These are phyloP conservation scores for Apogon hyalosoma DNA, from an alignment of 2,797 vertebrate species.

Conservation along the genomic window DNA sequence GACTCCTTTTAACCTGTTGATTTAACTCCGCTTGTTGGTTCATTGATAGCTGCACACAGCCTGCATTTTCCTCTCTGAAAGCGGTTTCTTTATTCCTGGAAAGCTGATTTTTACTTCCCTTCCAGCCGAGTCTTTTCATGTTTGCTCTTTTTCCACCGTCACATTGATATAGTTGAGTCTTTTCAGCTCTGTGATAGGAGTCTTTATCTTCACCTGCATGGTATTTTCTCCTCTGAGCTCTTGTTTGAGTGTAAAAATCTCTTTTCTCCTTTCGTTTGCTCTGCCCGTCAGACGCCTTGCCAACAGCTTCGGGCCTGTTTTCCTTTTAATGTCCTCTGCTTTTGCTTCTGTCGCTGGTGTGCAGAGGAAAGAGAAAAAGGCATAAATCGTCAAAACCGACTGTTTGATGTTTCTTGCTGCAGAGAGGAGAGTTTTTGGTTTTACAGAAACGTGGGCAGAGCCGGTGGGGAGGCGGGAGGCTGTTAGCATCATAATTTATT, in stretches of 20 bases:
- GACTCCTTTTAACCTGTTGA: background rate
- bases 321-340: slow-evolving; percentile 42
- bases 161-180: slow-evolving; percentile 12
- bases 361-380: slow-evolving; percentile 32
- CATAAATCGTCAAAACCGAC: slow-evolving; percentile 19
- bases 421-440: slow-evolving; percentile 16
- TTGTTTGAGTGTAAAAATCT: slow-evolving; percentile 4
- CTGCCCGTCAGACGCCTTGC: slow-evolving; percentile 40
- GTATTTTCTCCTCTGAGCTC: background rate
- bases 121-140: too few species aligned
- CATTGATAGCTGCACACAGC: too few species aligned
- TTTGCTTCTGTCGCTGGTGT: slow-evolving; percentile 31
- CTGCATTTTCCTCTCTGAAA: background rate
- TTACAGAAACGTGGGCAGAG: slow-evolving; percentile 23
- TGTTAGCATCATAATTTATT: slow-evolving; percentile 26
- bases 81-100: background rate
- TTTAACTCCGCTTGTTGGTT: background rate
- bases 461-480: background rate
- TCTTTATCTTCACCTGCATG: slow-evolving; percentile 5
- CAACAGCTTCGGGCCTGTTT: slow-evolving; percentile 59
- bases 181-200: slow-evolving; percentile 17
- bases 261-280: slow-evolving; percentile 14
- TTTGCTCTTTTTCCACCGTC: too few species aligned
- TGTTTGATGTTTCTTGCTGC: slow-evolving; percentile 46
- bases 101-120: background rate